Conservation (phyloP, 2,113 vertebrate species). For the Hirundichthys speculiger region DNA sequence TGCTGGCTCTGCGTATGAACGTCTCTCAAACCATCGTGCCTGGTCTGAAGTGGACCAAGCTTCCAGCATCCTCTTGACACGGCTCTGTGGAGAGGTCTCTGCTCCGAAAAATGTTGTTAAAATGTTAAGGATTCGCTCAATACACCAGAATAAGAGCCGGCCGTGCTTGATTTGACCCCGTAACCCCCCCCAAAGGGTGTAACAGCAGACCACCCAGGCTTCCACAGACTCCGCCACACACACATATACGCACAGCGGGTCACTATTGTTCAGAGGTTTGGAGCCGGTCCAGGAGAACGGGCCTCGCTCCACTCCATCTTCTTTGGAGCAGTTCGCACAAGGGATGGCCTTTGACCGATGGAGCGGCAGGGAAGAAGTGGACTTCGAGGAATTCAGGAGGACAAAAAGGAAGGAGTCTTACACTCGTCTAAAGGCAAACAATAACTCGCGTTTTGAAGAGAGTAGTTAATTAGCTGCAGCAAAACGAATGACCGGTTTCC, state of each 20-base stretch:
- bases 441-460: constrained; percentile 16
- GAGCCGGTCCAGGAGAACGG: constrained; percentile 54
- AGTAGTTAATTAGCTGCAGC: constrained; percentile 40
- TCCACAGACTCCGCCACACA: constrained; percentile 31
- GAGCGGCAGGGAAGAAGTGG: constrained; percentile 50
- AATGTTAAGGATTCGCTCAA: constrained; percentile 25
- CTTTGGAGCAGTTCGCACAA: constrained; percentile 62
- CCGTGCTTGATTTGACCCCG: constrained; percentile 33
- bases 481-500: constrained; percentile 28
- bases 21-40: too few relatives aligned
- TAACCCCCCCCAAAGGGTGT: neutral
- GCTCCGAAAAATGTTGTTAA: constrained; percentile 34
- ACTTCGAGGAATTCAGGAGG: constrained; percentile 36
- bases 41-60: too few relatives aligned
- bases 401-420: constrained; percentile 39
- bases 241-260: constrained; percentile 24
- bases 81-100: neutral
- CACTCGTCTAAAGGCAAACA: constrained; percentile 45
- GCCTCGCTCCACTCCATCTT: constrained; percentile 49
- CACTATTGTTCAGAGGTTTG: constrained; percentile 57
- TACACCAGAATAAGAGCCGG: constrained; percentile 25
- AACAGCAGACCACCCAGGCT: constrained; percentile 63
- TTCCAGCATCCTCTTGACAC: too few relatives aligned
- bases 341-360: constrained; percentile 55
- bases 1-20: too few relatives aligned